These are phyloP conservation scores for Phalera bucephala DNA, from an alignment of 2,888 invertebrate species.

Conservation along the genomic window DNA sequence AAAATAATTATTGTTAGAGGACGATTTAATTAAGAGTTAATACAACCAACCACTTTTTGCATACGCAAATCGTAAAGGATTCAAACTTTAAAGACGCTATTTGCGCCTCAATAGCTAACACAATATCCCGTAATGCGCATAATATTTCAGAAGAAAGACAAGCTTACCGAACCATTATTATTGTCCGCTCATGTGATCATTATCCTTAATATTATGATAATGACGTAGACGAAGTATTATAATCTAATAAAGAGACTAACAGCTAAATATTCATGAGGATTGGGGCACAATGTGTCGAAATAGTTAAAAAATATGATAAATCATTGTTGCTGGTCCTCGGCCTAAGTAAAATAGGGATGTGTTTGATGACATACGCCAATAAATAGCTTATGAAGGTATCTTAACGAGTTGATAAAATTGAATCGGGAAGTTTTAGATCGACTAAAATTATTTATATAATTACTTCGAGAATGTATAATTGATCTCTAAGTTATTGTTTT, in stretches of 20 bases:
- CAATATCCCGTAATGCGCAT: conserved; percentile 6
- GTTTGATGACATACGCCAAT: conserved; percentile 32
- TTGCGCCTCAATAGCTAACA: conserved; percentile 9
- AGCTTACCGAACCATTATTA: conserved; percentile 13
- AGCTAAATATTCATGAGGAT: conserved; percentile 48
- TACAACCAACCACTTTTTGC: too few species aligned
- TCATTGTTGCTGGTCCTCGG: conserved; percentile 38
- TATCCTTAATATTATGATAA: conserved; percentile 36
- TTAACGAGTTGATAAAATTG: conserved; percentile 18
- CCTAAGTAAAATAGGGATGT: conserved; percentile 40
- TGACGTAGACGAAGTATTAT: conserved; percentile 36
- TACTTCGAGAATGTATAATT: too few species aligned
- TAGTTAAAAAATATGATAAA: conserved; percentile 47
- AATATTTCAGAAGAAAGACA: conserved; percentile 19
- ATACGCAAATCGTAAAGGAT: conserved; percentile 10
- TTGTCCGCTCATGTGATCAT: conserved; percentile 17
- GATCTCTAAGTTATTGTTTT: too few species aligned
- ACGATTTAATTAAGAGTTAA: too few species aligned
- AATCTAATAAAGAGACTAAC: conserved; percentile 30
- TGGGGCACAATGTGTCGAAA: conserved; percentile 30
- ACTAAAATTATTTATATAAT: too few species aligned
- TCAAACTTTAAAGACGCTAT: conserved; percentile 1
- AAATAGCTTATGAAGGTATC: conserved; percentile 27
- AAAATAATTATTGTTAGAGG: too few species aligned
- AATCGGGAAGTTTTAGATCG: too few species aligned